These are phyloP conservation scores for Chironomus tepperi DNA, from an alignment of 1,140 invertebrate genomes.

Conservation along the genomic window DNA sequence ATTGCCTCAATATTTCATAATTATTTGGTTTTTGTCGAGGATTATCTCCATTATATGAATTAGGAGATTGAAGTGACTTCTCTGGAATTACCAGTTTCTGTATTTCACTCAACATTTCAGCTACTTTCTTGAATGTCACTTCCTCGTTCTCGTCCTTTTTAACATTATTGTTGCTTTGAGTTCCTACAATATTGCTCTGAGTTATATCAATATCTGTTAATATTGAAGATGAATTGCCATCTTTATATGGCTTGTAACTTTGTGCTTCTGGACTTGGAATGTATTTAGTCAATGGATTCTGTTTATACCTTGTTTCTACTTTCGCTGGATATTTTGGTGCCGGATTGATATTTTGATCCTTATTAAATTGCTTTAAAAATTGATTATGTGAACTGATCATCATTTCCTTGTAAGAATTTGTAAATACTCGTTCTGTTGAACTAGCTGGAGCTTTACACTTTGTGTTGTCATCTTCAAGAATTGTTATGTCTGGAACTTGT, in stretches of 20 bases:
- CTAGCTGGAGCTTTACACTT: background rate
- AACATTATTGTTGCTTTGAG: background rate
- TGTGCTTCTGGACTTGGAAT: background rate
- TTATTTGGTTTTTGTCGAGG: background rate
- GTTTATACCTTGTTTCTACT: background rate
- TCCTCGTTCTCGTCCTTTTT: background rate
- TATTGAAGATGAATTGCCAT: background rate
- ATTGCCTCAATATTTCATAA: background rate
- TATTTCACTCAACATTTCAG: conserved; percentile 5
- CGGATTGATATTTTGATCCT: background rate
- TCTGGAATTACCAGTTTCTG: background rate
- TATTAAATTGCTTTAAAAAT: background rate
- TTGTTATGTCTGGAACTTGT: background rate
- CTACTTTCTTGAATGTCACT: conserved; percentile 1
- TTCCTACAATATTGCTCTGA: background rate
- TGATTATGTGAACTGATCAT: background rate
- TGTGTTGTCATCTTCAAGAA: background rate
- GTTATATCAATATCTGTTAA: background rate
- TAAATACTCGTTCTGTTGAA: conserved; percentile 5
- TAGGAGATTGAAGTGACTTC: background rate
- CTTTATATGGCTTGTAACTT: background rate
- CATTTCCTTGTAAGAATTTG: conserved; percentile 2
- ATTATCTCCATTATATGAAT: background rate
- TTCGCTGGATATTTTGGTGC: background rate
- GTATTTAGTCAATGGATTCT: conserved; percentile 14